Evolutionary conservation across 1,140 invertebrate species (phyloP).

Genomic region (Ptiloglossa arizonensis): DNA sequence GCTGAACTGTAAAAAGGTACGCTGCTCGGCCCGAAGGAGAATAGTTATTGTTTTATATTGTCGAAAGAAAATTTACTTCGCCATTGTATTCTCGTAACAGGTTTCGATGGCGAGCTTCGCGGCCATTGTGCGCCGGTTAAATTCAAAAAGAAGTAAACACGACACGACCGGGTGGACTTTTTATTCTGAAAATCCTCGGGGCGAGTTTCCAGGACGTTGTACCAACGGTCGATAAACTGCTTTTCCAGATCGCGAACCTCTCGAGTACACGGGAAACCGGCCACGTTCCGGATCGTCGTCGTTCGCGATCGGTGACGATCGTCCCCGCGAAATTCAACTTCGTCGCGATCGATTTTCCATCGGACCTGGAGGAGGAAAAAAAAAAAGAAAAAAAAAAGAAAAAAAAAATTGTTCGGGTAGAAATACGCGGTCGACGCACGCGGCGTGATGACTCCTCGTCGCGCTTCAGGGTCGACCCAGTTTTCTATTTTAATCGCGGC

Average conservation of each 20-base stretch:
- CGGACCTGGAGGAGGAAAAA: too few species aligned
- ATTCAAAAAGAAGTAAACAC: constrained; percentile 13
- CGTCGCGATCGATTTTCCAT: too few species aligned
- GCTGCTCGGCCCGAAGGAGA: constrained; percentile 17
- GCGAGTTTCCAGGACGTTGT: not conserved
- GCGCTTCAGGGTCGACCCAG: constrained; percentile 42
- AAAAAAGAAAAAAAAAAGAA: too few species aligned
- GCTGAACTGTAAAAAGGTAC: constrained; percentile 7
- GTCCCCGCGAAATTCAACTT: too few species aligned
- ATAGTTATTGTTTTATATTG: constrained; percentile 56
- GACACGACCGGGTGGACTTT: not conserved
- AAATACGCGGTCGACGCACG: constrained; percentile 3
- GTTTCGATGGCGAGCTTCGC: not conserved
- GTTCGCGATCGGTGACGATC: too few species aligned
- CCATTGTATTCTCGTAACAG: constrained; percentile 34
- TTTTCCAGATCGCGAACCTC: not conserved
- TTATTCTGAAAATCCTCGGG: not conserved
- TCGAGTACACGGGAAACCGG: too few species aligned
- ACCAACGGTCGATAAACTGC: not conserved
- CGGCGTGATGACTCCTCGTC: constrained; percentile 12
- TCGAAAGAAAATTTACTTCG: constrained; percentile 44
- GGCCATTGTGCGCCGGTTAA: constrained; percentile 20
- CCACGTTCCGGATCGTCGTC: too few species aligned
- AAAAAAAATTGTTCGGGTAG: too few species aligned
- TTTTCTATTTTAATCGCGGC: constrained; percentile 49